A percentile compares a stretch with the other conserved stretches of the same genome.
phyloP scores from a whole-genome alignment of 2,888 invertebrate species.

The Habroteleia sp. region DNA sequence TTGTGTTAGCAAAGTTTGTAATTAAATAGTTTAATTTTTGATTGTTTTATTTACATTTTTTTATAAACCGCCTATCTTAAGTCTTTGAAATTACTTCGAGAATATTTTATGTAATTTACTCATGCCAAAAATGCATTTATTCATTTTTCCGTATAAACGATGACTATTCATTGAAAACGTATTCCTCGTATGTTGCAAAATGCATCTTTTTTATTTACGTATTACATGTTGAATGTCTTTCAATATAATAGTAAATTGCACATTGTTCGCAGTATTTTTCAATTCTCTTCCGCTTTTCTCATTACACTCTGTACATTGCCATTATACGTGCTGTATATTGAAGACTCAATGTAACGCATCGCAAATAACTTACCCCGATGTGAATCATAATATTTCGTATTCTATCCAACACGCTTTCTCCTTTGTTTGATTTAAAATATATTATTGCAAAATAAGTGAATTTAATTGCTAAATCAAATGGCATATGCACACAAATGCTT shows the following conservation, averaged over 20 bases:
- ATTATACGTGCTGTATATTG: conserved; percentile 16
- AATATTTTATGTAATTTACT: not conserved
- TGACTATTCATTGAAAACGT: no score
- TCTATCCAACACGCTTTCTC: no score
- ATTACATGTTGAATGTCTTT: conserved; percentile 29
- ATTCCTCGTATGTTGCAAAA: conserved; percentile 23
- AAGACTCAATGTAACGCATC: conserved; percentile 11
- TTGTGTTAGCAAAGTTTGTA: no score
- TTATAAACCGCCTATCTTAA: not conserved
- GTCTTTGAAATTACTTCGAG: no score
- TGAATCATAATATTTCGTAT: conserved; percentile 11
- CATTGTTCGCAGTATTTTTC: conserved; percentile 22
- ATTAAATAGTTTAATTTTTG: no score
- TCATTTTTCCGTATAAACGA: no score
- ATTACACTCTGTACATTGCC: conserved; percentile 18
- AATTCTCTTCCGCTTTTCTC: conserved; percentile 8
- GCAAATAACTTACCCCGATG: conserved; percentile 20
- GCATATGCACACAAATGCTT: no score
- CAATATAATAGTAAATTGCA: conserved; percentile 30
- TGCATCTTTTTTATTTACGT: conserved; percentile 15
- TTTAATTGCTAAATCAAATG: not conserved
- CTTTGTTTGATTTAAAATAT: no score
- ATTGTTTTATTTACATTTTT: not conserved
- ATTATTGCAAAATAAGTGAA: no score
- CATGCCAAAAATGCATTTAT: no score